phyloP scores from a whole-genome alignment of 2,797 vertebrate species.

The Hapalemur alaotrensis region DNA sequence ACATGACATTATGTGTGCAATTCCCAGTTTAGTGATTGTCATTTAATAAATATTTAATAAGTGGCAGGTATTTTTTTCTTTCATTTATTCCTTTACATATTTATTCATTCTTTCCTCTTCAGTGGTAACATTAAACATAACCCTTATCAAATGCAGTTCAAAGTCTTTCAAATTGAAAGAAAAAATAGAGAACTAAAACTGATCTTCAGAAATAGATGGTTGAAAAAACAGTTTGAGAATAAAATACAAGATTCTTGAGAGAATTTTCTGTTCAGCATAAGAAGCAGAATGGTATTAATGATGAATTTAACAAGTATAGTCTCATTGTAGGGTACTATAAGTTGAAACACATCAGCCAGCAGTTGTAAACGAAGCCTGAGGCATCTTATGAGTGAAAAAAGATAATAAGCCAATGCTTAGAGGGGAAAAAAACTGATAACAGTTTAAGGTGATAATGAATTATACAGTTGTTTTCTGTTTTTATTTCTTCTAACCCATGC shows the following conservation, averaged over 20 bases:
- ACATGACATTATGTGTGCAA: neutral
- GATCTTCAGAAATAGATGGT: neutral
- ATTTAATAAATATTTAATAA: neutral
- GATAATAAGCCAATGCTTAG: neutral
- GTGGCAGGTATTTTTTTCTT: neutral
- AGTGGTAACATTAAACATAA: neutral
- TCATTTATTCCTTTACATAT: neutral
- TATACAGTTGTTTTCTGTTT: neutral
- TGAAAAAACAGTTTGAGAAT: neutral
- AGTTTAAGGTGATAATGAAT: neutral
- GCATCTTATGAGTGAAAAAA: neutral
- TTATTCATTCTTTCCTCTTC: neutral
- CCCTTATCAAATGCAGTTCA: neutral
- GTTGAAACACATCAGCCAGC: neutral
- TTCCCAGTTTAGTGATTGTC: neutral
- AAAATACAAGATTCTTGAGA: conserved; percentile 21
- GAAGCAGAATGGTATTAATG: neutral
- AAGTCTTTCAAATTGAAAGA: neutral
- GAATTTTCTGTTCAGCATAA: neutral
- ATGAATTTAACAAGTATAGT: neutral
- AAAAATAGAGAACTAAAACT: neutral
- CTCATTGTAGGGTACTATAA: neutral
- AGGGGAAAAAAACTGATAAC: neutral
- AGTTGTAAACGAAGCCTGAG: neutral
- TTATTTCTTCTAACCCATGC: neutral